Percentiles rank a stretch among this genome's conserved stretches.
Evolutionary conservation across 2,113 vertebrate genomes (phyloP).

Genomic region (Prolemur simus): DNA sequence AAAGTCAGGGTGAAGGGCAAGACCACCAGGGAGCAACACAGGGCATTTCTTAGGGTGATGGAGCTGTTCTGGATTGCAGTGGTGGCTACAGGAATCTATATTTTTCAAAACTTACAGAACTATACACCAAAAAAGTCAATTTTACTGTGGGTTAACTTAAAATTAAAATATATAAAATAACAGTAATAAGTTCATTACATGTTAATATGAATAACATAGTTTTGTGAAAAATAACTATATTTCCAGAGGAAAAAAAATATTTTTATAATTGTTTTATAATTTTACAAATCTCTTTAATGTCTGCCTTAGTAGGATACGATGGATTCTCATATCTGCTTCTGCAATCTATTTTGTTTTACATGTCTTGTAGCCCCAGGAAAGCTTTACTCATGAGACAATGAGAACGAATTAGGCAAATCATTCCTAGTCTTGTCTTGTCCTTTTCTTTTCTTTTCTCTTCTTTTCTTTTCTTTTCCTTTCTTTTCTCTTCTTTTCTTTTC

Average conservation of each 20-base stretch:
- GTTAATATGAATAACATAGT: not conserved
- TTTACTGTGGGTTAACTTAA: not conserved
- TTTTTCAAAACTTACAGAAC: not conserved
- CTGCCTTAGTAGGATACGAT: not conserved
- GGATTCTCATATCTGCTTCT: not conserved
- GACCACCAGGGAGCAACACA: not conserved
- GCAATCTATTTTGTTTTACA: not conserved
- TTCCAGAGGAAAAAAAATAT: not conserved
- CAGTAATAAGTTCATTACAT: not conserved
- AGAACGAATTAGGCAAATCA: not conserved
- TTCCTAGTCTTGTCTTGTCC: not conserved
- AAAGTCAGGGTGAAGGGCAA: not conserved
- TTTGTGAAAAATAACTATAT: not conserved
- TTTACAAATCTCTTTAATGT: not conserved
- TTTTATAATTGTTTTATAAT: not conserved
- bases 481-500: too few relatives aligned
- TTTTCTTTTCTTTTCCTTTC: not conserved
- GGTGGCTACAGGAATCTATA: not conserved
- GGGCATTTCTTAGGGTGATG: not conserved
- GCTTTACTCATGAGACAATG: not conserved
- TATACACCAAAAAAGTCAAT: not conserved
- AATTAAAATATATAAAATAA: not conserved
- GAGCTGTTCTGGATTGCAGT: not conserved
- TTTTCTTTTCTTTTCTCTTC: too few relatives aligned
- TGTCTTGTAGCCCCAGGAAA: not conserved